These are phyloP conservation scores for Myotis yumanensis DNA, from an alignment of 2,113 vertebrate genomes.

Conservation along the genomic window DNA sequence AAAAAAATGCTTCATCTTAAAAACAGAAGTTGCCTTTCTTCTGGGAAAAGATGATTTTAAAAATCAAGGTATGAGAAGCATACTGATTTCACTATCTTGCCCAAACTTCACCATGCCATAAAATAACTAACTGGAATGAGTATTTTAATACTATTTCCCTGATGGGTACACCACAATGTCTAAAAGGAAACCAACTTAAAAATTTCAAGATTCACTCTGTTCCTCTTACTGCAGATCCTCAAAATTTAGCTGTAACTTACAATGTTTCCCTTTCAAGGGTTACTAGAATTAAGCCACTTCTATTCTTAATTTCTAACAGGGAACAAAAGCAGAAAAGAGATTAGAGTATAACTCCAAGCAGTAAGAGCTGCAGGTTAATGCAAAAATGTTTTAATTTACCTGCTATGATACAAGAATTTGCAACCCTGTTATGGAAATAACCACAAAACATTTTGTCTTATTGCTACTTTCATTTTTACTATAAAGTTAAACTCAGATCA, in stretches of 20 bases:
- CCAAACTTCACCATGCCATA: not conserved
- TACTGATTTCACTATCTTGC: not conserved
- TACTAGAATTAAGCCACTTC: not conserved
- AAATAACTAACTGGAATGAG: not conserved
- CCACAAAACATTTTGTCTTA: not conserved
- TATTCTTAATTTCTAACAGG: not conserved
- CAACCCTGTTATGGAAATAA: slow-evolving; percentile 22
- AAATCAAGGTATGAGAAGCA: not conserved
- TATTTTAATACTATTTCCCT: not conserved
- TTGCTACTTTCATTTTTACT: not conserved
- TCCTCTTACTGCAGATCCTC: not conserved
- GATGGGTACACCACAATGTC: not conserved
- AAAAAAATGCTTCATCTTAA: not conserved
- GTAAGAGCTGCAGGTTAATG: not conserved
- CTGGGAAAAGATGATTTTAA: not conserved
- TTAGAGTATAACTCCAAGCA: not conserved
- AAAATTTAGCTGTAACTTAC: slow-evolving; percentile 8
- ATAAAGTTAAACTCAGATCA: slow-evolving; percentile 20
- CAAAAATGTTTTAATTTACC: not conserved
- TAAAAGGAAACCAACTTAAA: not conserved
- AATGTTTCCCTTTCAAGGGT: slow-evolving; percentile 33
- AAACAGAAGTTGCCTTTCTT: not conserved
- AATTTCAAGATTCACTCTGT: slow-evolving; percentile 4
- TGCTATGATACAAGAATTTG: not conserved
- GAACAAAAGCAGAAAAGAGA: not conserved